Percentiles rank a stretch among this genome's conserved stretches.
These are phyloP conservation scores for Urocolius indicus DNA, from an alignment of 2,113 vertebrate species.

Conservation along the genomic window DNA sequence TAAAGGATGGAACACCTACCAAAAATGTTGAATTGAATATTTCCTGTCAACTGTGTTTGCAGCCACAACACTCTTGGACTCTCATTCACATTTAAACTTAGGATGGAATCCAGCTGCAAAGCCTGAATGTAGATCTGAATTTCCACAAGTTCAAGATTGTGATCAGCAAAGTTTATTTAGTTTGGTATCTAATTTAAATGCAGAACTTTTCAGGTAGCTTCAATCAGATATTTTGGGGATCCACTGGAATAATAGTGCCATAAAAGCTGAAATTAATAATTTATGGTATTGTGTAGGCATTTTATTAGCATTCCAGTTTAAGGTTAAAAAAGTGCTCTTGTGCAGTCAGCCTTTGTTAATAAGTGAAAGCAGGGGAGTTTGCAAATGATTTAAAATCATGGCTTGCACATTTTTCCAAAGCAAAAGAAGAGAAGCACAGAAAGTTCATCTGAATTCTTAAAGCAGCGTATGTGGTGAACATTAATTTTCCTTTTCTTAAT, in stretches of 20 bases:
- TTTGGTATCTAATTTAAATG: slow-evolving; percentile 46
- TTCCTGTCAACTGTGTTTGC: slow-evolving; percentile 22
- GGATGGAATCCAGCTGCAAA: slow-evolving; percentile 49
- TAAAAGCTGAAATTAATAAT: slow-evolving; percentile 68
- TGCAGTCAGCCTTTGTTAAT: neutral
- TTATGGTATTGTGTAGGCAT: slow-evolving; percentile 33
- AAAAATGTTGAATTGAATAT: slow-evolving; percentile 18
- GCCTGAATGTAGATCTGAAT: slow-evolving; percentile 44
- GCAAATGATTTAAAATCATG: slow-evolving; percentile 38
- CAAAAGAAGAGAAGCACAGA: slow-evolving; percentile 11
- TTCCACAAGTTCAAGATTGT: slow-evolving; percentile 35
- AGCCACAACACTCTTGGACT: neutral
- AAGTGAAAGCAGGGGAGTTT: slow-evolving; percentile 46
- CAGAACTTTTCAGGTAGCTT: slow-evolving; percentile 65
- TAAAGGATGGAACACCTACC: slow-evolving; percentile 12
- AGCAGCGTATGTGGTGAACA: slow-evolving; percentile 46
- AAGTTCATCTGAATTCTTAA: slow-evolving; percentile 54
- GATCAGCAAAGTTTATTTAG: slow-evolving; percentile 19
- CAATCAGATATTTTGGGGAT: slow-evolving; percentile 66
- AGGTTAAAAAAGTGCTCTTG: slow-evolving; percentile 44
- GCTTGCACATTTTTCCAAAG: slow-evolving; percentile 39
- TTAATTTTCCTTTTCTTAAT: neutral
- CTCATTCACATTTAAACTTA: neutral
- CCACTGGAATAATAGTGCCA: slow-evolving; percentile 36
- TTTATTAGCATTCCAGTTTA: slow-evolving; percentile 32